Evolutionary conservation across 1,140 invertebrate genomes (phyloP).

Genomic region (Bombus waltoni): DNA sequence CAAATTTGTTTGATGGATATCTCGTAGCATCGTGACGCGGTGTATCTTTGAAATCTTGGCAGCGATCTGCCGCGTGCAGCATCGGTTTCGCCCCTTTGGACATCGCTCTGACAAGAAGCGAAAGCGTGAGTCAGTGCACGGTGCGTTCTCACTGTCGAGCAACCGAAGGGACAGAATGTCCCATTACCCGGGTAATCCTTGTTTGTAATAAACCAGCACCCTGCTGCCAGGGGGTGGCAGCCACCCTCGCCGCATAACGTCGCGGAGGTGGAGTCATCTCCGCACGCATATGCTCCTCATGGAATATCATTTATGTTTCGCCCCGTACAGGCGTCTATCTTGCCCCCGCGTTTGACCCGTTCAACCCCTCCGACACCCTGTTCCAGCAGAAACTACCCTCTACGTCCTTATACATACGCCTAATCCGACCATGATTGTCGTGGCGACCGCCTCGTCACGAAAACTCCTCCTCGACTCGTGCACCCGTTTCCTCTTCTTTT

Average conservation of each 20-base stretch:
- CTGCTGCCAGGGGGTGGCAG: slow-evolving; percentile 70
- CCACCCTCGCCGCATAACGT: slow-evolving; percentile 59
- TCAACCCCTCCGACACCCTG: slow-evolving; percentile 53
- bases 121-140: slow-evolving; percentile 64
- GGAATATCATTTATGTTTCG: slow-evolving; percentile 82
- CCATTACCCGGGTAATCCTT: slow-evolving; percentile 82
- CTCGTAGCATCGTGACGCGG: neutral
- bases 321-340: slow-evolving; percentile 71
- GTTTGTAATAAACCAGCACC: slow-evolving; percentile 82
- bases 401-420: slow-evolving; percentile 73
- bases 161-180: slow-evolving; percentile 76
- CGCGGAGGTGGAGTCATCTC: slow-evolving; percentile 71
- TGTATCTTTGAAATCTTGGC: slow-evolving; percentile 32
- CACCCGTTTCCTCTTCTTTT: slow-evolving; percentile 38
- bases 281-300: slow-evolving; percentile 81
- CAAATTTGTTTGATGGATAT: slow-evolving; percentile 49
- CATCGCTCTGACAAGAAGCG: slow-evolving; percentile 4
- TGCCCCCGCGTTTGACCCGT: slow-evolving; percentile 65
- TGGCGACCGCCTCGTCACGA: slow-evolving; percentile 61
- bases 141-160: slow-evolving; percentile 55
- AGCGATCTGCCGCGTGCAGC: slow-evolving; percentile 26
- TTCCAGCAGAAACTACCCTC: slow-evolving; percentile 32
- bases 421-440: slow-evolving; percentile 80
- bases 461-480: slow-evolving; percentile 61
- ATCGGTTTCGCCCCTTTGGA: slow-evolving; percentile 33